Conservation (phyloP, 2,113 vertebrate genomes). For the Triplophysa rosa region DNA sequence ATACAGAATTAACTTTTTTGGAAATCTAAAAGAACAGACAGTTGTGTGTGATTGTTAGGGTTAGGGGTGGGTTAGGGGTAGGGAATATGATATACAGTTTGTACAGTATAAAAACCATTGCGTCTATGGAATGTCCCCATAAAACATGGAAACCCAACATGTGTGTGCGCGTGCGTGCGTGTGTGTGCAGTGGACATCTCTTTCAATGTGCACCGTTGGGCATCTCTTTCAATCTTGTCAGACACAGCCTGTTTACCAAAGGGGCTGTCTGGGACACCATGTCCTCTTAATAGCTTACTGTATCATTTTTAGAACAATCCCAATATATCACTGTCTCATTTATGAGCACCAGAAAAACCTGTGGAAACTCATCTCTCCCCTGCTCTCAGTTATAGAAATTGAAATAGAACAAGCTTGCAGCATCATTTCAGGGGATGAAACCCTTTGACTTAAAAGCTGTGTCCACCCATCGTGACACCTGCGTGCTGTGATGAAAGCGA, state of each 20-base stretch:
- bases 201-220: neutral
- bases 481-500: conserved; percentile 25
- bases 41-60: too few relatives aligned
- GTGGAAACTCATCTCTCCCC: neutral
- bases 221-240: neutral
- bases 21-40: too few relatives aligned
- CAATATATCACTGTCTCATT: conserved; percentile 25
- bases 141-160: too few relatives aligned
- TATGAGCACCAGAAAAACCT: neutral
- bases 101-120: too few relatives aligned
- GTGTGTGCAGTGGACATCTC: neutral
- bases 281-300: conserved; percentile 17
- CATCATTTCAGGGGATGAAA: neutral
- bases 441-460: neutral
- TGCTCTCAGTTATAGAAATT: neutral
- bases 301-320: conserved; percentile 15
- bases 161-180: neutral
- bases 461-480: conserved; percentile 30
- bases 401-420: neutral
- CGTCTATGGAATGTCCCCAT: too few relatives aligned
- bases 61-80: too few relatives aligned
- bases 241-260: conserved; percentile 17
- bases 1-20: too few relatives aligned
- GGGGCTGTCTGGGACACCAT: conserved; percentile 14
- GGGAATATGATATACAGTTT: too few relatives aligned